phyloP scores from a whole-genome alignment of 1,140 invertebrate genomes.

The Manduca sexta region DNA sequence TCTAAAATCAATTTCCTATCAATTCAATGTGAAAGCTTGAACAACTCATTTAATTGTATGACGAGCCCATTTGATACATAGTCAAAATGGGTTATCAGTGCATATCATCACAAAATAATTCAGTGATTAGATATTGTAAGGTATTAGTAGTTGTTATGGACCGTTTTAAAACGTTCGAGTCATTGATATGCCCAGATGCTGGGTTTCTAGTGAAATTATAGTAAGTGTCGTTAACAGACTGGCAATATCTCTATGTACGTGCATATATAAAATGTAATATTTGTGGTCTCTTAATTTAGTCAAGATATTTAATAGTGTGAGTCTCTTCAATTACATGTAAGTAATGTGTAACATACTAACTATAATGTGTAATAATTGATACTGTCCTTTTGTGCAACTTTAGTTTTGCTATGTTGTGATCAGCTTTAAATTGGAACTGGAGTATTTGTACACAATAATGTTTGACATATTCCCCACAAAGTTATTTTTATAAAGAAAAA shows the following conservation, averaged over 20 bases:
- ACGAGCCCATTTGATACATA: slow-evolving; percentile 48
- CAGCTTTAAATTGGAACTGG: slow-evolving; percentile 70
- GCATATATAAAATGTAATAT: slow-evolving; percentile 69
- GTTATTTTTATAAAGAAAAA: slow-evolving; percentile 65
- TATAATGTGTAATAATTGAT: slow-evolving; percentile 51
- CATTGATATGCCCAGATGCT: slow-evolving; percentile 66
- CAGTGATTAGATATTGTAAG: slow-evolving; percentile 72
- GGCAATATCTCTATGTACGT: slow-evolving; percentile 69
- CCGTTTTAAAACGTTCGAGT: slow-evolving; percentile 67
- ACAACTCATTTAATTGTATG: slow-evolving; percentile 45
- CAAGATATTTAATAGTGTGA: slow-evolving; percentile 72
- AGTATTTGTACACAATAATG: slow-evolving; percentile 65
- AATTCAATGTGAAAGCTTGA: slow-evolving; percentile 46
- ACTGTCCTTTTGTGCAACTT: slow-evolving; percentile 69
- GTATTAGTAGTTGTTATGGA: slow-evolving; percentile 72
- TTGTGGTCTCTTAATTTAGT: slow-evolving; percentile 70
- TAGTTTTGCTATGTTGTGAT: slow-evolving; percentile 69
- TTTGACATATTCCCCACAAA: slow-evolving; percentile 64
- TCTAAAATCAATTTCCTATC: slow-evolving; percentile 52
- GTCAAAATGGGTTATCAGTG: slow-evolving; percentile 66
- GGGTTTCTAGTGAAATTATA: slow-evolving; percentile 70
- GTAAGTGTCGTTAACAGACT: slow-evolving; percentile 70
- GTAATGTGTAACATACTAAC: slow-evolving; percentile 61
- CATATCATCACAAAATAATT: slow-evolving; percentile 72
- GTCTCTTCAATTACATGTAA: slow-evolving; percentile 66